These are phyloP conservation scores for Anthopleura sola DNA, from an alignment of 64 coral and sea anemone genomes.

Conservation along the genomic window DNA sequence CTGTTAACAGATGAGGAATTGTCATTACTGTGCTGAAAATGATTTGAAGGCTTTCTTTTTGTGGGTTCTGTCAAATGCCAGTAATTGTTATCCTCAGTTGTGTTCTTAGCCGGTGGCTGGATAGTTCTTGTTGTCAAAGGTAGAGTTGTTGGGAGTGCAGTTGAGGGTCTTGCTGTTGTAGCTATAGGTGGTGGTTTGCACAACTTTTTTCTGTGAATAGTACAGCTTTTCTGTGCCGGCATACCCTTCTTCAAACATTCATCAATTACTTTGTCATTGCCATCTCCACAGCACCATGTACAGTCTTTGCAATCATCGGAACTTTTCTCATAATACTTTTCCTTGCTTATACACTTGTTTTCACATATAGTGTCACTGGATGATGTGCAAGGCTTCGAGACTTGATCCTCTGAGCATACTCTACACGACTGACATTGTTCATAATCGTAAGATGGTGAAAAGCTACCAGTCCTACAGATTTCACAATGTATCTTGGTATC, in stretches of 20 bases:
- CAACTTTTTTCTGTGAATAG: background rate
- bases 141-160: background rate
- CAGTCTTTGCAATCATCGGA: conserved; percentile 26
- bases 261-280: background rate
- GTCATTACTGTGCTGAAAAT: too few relatives aligned
- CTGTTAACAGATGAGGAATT: background rate
- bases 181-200: background rate
- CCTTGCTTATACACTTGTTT: background rate
- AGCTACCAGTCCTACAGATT: background rate
- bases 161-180: background rate
- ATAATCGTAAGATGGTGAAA: background rate
- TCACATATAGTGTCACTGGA: background rate
- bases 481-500: background rate
- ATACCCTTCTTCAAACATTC: conserved; percentile 24
- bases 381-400: conserved; percentile 10
- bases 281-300: conserved; percentile 29
- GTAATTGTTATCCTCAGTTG: background rate
- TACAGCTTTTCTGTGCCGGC: conserved; percentile 35
- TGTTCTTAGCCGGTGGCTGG: background rate
- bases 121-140: background rate
- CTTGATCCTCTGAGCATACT: background rate
- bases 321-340: conserved; percentile 17
- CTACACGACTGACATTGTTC: conserved; percentile 17
- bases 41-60: background rate
- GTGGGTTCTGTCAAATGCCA: background rate